Evolutionary conservation across 2,888 invertebrate species (phyloP).

Genomic region (Clostera curtula): DNA sequence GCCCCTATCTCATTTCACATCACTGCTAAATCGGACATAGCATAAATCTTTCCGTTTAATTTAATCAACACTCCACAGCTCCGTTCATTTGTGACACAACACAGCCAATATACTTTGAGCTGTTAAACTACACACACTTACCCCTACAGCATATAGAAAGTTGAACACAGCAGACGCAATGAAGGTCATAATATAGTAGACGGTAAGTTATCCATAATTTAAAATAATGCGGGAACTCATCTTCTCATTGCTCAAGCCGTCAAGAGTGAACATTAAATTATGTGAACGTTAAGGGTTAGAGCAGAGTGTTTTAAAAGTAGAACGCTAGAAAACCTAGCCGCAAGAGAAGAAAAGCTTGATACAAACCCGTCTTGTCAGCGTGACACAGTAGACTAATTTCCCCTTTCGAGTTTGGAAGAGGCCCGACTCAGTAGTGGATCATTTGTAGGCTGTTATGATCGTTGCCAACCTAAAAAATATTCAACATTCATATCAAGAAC

Average conservation of each 20-base stretch:
- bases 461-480: no score
- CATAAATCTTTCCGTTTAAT: conserved; percentile 70
- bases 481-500: no score
- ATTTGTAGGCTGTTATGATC: no score
- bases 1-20: conserved; percentile 66
- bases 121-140: conserved; percentile 23
- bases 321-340: conserved; percentile 5
- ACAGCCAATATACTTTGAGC: conserved; percentile 38
- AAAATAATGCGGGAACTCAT: conserved; percentile 48
- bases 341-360: no score
- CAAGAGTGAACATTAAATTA: conserved; percentile 38
- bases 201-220: conserved; percentile 45
- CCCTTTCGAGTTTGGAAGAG: no score
- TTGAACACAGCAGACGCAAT: conserved; percentile 8
- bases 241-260: conserved; percentile 35
- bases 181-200: conserved; percentile 28
- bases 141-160: conserved; percentile 16
- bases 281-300: conserved; percentile 27
- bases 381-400: no score
- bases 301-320: conserved; percentile 14
- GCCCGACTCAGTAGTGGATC: no score
- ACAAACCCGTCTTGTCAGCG: no score
- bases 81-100: conserved; percentile 38
- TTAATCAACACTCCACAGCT: conserved; percentile 67
- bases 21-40: conserved; percentile 66